phyloP scores from a whole-genome alignment of 2,797 vertebrate species.

The Phataginus tricuspis region DNA sequence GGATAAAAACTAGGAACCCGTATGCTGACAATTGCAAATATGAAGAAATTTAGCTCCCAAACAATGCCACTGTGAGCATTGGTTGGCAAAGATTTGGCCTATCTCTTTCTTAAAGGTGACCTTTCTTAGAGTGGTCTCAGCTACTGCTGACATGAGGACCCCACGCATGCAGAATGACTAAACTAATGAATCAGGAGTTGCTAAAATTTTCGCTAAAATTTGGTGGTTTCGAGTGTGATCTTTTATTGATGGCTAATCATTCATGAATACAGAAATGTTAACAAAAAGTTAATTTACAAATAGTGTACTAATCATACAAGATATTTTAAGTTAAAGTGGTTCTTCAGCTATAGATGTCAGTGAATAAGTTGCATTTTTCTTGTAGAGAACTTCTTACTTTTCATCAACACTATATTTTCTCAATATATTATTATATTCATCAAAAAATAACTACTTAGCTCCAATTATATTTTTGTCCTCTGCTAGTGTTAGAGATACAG shows the following conservation, averaged over 20 bases:
- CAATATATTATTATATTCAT: background rate
- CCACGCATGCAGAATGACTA: background rate
- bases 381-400: background rate
- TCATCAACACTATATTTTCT: background rate
- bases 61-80: background rate
- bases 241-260: background rate
- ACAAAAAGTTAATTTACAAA: slow-evolving; percentile 1
- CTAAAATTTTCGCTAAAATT: background rate
- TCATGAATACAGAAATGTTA: background rate
- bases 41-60: background rate
- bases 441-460: background rate
- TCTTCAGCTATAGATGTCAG: background rate
- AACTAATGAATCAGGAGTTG: background rate
- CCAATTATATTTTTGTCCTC: background rate
- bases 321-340: background rate
- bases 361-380: background rate
- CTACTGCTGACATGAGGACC: rapidly evolving
- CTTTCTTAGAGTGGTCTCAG: background rate
- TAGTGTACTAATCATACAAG: background rate
- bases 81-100: background rate
- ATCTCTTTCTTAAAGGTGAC: background rate
- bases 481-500: background rate
- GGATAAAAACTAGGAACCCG: background rate
- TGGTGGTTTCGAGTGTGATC: background rate
- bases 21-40: no score